Conservation (phyloP, 1,140 invertebrate species). For the Zaprionus inermis region DNA sequence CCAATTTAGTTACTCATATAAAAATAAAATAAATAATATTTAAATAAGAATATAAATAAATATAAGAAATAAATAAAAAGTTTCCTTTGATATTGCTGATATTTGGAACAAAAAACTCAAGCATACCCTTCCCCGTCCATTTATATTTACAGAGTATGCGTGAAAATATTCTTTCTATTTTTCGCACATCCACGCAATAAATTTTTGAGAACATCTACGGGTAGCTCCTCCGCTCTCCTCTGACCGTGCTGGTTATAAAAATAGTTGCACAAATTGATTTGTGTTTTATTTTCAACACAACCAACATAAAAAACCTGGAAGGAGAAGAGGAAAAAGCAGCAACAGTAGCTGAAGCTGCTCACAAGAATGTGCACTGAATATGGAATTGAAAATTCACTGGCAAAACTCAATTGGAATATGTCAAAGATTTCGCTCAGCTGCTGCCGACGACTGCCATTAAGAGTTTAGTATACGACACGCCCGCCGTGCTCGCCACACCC, state of each 20-base stretch:
- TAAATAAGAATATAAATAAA: too few species aligned
- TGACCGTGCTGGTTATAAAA: constrained; percentile 59
- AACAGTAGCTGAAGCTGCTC: not conserved
- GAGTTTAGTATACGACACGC: constrained; percentile 16
- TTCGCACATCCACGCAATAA: constrained; percentile 70
- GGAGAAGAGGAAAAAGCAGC: constrained; percentile 17
- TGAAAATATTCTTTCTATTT: constrained; percentile 62
- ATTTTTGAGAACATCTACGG: constrained; percentile 65
- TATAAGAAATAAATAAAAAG: too few species aligned
- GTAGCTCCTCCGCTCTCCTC: constrained; percentile 8
- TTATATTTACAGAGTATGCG: constrained; percentile 3
- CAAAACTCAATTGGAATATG: constrained; percentile 75
- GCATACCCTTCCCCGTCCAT: not conserved
- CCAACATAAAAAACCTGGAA: constrained; percentile 11
- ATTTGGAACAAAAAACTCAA: not conserved
- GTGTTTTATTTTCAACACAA: constrained; percentile 55
- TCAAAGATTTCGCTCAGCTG: constrained; percentile 66
- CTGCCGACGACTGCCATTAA: constrained; percentile 30
- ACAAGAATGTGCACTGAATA: constrained; percentile 6
- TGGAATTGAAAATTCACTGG: constrained; percentile 22
- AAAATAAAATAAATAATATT: too few species aligned
- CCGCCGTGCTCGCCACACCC: not conserved
- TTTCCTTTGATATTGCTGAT: not conserved
- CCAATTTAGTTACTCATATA: too few species aligned
- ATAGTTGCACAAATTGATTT: constrained; percentile 73